Conservation (phyloP, 2,888 invertebrate genomes). For the Chrysina gloriosa region DNA sequence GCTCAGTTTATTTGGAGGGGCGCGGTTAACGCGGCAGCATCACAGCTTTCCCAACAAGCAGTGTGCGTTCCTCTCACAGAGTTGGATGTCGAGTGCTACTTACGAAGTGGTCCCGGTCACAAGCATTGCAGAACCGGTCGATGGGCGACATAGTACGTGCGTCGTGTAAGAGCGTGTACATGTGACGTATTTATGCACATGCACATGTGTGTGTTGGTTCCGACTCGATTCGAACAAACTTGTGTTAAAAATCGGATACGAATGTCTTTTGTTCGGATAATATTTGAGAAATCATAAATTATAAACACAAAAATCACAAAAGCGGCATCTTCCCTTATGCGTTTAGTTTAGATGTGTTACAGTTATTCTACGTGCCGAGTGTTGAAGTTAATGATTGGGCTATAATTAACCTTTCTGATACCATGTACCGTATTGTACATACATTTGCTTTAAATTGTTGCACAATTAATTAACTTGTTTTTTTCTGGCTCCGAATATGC, state of each 20-base stretch:
- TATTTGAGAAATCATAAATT: not conserved
- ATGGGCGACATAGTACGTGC: not conserved
- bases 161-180: not conserved
- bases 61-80: conserved; percentile 33
- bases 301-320: not conserved
- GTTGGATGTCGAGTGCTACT: conserved; percentile 13
- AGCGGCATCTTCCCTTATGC: conserved; percentile 11
- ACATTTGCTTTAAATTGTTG: conserved; percentile 18
- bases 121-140: conserved; percentile 33
- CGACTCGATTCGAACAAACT: conserved; percentile 3
- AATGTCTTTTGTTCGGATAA: not conserved
- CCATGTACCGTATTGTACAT: conserved; percentile 14
- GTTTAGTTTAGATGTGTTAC: conserved; percentile 24
- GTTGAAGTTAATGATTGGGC: conserved; percentile 32
- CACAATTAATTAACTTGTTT: conserved; percentile 25
- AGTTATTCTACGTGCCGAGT: conserved; percentile 19
- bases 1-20: conserved; percentile 60
- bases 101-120: conserved; percentile 29
- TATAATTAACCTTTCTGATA: conserved; percentile 35
- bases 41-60: conserved; percentile 33
- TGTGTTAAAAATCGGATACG: conserved; percentile 5
- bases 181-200: conserved; percentile 1
- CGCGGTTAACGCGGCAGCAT: conserved; percentile 47
- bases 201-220: not conserved
- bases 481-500: conserved; percentile 18